phyloP scores from a whole-genome alignment of 2,888 invertebrate species.

The Philonicus albiceps region DNA sequence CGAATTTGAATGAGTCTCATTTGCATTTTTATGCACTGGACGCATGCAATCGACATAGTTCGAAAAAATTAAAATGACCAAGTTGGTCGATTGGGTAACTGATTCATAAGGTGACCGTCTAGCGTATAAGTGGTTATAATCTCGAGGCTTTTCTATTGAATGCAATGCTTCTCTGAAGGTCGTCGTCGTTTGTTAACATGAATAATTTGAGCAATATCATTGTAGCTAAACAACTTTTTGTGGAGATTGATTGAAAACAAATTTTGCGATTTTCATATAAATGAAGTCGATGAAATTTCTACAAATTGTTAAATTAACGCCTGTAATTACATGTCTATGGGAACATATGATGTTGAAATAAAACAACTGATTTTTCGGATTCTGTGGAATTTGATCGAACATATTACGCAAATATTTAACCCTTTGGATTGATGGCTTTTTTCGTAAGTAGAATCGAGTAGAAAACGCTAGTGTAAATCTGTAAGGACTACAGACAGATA shows the following conservation, averaged over 20 bases:
- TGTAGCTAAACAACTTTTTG: background rate
- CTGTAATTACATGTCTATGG: background rate
- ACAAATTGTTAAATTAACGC: background rate
- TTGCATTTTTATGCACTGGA: background rate
- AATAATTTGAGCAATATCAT: background rate
- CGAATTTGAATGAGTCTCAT: background rate
- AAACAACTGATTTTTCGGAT: background rate
- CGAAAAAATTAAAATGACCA: background rate
- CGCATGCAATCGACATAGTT: background rate
- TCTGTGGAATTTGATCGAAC: background rate
- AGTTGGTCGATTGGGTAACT: background rate
- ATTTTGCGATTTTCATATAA: background rate
- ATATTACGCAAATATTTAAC: no score
- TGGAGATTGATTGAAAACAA: background rate
- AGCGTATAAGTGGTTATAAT: background rate
- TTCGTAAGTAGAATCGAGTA: no score
- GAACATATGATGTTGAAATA: background rate
- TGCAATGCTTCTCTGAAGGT: background rate
- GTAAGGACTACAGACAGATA: no score
- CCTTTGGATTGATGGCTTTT: no score
- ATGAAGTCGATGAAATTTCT: background rate
- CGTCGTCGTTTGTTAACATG: background rate
- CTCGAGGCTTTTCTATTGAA: background rate
- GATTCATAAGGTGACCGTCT: background rate
- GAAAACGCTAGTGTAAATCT: no score